Evolutionary conservation across 2,888 invertebrate genomes (phyloP), one percentile per base, ranked within the genome.

Genomic region (Adelphocoris suturalis): DNA sequence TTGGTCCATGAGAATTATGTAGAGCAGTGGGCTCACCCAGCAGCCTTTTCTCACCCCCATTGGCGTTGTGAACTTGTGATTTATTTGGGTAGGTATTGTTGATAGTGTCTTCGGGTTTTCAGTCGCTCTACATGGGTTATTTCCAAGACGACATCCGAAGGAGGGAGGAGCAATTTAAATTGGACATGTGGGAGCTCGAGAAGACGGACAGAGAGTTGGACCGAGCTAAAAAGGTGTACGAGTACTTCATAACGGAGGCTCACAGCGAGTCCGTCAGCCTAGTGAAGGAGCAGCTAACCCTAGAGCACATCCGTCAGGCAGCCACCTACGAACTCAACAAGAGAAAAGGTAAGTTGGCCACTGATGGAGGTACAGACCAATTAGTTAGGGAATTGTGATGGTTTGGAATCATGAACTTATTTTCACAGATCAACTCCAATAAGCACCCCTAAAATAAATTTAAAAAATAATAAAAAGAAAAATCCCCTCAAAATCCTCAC

Each of bases 121-220:
- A 85, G 47, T 75, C 47, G 12, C n/a, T 90, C 1, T 57, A 37
- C 48, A 55, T 61, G 47, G 86, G 86, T 7, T 86, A n/a, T 27
- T 28, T 76, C 16, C 48, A 27, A 37, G 88, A 88, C 80, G 78
- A 88, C 5, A 82, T 82, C 14, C 52, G 19, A 5, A 52, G 55
- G 55, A n/a, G 82, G 23, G 19, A 82, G 19, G 82, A 82, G 23
- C 48, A 82, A 16, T 48, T 47, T 14, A 19, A 47, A 47, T 75
- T 86, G 46, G 86, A 86, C 48, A 19, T 86, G 37, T 27, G 37
- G 37, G 47, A 75, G 14, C 19, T 86, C 9, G 86, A 86, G 55
- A 27, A 75, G 12, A 75, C 16, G 48, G 14, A 23, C 11, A 5
- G 4, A n/a, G 75, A 75, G 37, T 16, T 86, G 19, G 48, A 75